Evolutionary conservation across 2,797 vertebrate species (phyloP).

Genomic region (Crenichthys baileyi): DNA sequence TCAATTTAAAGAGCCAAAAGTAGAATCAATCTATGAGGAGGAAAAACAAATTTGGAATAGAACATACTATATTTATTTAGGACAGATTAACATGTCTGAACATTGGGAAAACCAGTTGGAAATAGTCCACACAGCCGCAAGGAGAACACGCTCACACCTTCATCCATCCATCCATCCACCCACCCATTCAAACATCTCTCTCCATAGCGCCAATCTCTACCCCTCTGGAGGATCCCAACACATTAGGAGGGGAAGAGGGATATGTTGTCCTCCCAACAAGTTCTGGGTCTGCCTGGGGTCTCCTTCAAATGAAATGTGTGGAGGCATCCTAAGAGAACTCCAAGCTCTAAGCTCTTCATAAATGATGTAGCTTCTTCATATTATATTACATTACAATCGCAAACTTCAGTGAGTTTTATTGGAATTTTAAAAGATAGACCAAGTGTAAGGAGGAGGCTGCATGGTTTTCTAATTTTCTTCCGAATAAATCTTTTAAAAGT

Average conservation of each 20-base stretch:
- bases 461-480: too few species aligned
- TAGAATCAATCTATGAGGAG: neutral
- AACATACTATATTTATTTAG: neutral
- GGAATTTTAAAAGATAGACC: neutral
- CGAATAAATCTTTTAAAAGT: too few species aligned
- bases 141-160: conserved; percentile 2
- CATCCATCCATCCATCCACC: neutral
- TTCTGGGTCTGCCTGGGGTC: neutral
- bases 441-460: too few species aligned
- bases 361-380: neutral
- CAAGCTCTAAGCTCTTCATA: neutral
- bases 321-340: neutral
- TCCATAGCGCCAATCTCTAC: neutral
- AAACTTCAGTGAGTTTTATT: neutral
- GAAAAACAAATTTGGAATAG: neutral
- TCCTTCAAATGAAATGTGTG: too few species aligned
- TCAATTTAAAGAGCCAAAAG: neutral
- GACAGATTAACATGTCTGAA: conserved; percentile 6
- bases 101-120: neutral
- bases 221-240: neutral
- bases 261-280: neutral
- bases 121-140: neutral
- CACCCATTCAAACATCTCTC: neutral
- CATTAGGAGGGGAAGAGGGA: neutral
- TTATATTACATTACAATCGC: neutral